These are phyloP conservation scores for Anorthoa munda DNA, from an alignment of 2,888 invertebrate genomes.

Conservation along the genomic window DNA sequence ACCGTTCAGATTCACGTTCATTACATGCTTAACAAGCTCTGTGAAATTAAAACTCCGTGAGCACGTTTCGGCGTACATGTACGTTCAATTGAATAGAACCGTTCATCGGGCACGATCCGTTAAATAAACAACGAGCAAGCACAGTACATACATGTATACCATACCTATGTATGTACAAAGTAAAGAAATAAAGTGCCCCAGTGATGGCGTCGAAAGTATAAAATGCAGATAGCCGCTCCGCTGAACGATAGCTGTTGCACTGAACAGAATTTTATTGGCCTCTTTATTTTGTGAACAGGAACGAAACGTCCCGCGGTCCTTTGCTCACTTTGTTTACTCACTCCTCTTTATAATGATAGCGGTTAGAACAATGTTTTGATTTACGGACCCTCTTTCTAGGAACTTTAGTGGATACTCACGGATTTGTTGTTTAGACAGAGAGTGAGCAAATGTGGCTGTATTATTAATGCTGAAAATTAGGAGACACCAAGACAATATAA, in stretches of 20 bases:
- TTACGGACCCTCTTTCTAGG: not conserved
- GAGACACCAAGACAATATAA: not conserved
- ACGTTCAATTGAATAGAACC: conserved; percentile 76
- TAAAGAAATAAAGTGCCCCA: conserved; percentile 79
- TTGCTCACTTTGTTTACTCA: conserved; percentile 65
- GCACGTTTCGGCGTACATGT: conserved; percentile 65
- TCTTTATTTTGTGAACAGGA: conserved; percentile 76
- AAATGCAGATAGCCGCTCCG: conserved; percentile 85
- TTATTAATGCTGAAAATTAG: not conserved
- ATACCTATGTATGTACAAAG: conserved; percentile 76
- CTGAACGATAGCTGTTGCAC: conserved; percentile 82
- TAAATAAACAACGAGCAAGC: conserved; percentile 81
- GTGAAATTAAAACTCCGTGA: conserved; percentile 54
- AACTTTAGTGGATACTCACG: conserved; percentile 2
- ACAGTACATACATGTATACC: conserved; percentile 67
- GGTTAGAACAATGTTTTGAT: conserved; percentile 49
- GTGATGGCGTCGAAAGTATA: conserved; percentile 82
- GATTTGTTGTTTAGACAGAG: not conserved
- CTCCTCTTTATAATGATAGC: conserved; percentile 56
- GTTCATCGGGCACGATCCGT: conserved; percentile 74
- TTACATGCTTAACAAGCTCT: conserved; percentile 54
- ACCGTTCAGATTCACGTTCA: conserved; percentile 38
- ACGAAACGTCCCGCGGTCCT: conserved; percentile 58
- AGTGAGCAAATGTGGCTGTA: not conserved
- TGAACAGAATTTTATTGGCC: conserved; percentile 83